Conservation (phyloP, 2,888 invertebrate genomes). For the Tenthredo amoena region DNA sequence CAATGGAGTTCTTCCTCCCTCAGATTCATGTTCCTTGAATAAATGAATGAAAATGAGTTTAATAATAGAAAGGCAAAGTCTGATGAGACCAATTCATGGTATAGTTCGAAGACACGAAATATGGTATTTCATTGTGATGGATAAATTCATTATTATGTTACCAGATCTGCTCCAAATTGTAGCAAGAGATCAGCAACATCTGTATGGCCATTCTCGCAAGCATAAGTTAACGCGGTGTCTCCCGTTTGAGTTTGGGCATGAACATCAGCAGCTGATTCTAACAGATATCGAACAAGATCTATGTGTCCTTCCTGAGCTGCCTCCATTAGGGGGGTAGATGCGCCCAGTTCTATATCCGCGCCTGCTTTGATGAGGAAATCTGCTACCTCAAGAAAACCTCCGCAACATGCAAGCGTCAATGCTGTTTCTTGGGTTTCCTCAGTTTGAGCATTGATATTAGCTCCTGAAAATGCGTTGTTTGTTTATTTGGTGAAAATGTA, state of each 20-base stretch:
- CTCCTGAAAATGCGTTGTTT: conserved; percentile 79
- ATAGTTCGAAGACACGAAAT: neutral
- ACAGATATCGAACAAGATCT: conserved; percentile 93
- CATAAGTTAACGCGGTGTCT: conserved; percentile 97
- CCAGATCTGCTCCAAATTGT: conserved; percentile 93
- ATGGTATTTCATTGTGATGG: neutral
- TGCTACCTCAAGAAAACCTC: conserved; percentile 96
- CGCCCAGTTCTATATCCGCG: conserved; percentile 96
- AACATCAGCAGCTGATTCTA: conserved; percentile 93
- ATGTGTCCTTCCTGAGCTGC: conserved; percentile 98
- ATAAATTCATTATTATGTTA: conserved; percentile 64
- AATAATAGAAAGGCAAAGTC: neutral
- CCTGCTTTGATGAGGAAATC: conserved; percentile 97
- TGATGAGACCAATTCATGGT: neutral
- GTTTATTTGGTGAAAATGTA: neutral
- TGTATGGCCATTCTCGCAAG: conserved; percentile 99
- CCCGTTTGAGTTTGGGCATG: conserved; percentile 97
- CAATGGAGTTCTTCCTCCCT: conserved; percentile 97
- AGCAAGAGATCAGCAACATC: conserved; percentile 96
- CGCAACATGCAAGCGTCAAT: conserved; percentile 95
- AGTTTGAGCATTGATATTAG: conserved; percentile 98
- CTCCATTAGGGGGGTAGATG: conserved; percentile 98
- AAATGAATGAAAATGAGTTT: conserved; percentile 2
- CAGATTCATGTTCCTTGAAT: conserved; percentile 93
- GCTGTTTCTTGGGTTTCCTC: conserved; percentile 99